phyloP scores from a whole-genome alignment of 2,113 vertebrate genomes.

The Anser cygnoides region DNA sequence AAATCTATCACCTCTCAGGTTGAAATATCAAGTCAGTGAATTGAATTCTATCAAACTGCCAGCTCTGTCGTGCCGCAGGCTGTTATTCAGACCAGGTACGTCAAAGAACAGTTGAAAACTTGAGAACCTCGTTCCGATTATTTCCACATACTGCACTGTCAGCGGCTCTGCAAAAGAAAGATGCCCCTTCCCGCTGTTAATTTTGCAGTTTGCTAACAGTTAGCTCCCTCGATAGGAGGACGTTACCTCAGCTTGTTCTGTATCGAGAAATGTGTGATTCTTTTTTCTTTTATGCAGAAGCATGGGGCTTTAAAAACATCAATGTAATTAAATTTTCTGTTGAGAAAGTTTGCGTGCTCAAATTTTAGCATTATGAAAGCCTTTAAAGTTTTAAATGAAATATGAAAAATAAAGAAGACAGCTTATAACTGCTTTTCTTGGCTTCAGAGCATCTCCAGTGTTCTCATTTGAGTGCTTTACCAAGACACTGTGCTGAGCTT shows the following conservation, averaged over 20 bases:
- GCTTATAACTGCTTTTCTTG: neutral
- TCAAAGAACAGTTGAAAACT: neutral
- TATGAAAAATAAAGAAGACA: neutral
- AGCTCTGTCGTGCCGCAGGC: neutral
- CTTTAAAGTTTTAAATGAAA: neutral
- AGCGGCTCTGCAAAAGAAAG: neutral
- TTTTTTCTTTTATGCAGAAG: neutral
- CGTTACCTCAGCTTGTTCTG: neutral
- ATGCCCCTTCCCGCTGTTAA: neutral
- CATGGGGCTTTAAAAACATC: neutral
- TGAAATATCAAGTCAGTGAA: conserved; percentile 27
- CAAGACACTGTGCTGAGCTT: neutral
- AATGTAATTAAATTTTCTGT: neutral
- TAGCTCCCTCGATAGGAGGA: neutral
- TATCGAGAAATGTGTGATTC: neutral
- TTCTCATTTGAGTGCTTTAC: neutral
- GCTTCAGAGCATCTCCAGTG: neutral
- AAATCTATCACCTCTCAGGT: conserved; percentile 12
- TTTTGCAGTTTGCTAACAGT: neutral
- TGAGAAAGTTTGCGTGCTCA: neutral
- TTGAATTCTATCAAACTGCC: neutral
- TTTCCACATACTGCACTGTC: neutral
- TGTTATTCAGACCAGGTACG: neutral
- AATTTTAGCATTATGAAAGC: neutral
- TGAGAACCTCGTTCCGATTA: neutral